A percentile compares a stretch with the other conserved stretches of the same genome.
Conservation (phyloP, 2,888 invertebrate species). For the Apodemia hepburni region DNA sequence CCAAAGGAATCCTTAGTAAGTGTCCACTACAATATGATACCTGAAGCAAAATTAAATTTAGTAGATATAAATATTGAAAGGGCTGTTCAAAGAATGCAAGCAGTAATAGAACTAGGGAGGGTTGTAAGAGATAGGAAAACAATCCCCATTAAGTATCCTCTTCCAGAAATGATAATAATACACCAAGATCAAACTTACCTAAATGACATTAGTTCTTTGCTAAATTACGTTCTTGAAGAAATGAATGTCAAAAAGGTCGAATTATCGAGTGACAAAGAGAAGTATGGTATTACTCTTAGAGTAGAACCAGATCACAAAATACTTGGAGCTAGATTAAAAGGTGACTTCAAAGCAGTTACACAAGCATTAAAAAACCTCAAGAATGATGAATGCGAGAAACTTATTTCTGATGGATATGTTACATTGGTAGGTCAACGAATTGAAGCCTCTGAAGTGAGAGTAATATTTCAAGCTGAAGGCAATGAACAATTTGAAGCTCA, state of each 20-base stretch:
- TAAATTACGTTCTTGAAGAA: conserved; percentile 94
- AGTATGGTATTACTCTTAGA: conserved; percentile 93
- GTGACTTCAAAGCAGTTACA: conserved; percentile 93
- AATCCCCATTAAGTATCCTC: conserved; percentile 96
- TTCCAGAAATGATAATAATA: conserved; percentile 97
- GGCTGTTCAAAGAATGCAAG: conserved; percentile 95
- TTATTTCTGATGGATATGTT: conserved; percentile 85
- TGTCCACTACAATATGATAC: conserved; percentile 96
- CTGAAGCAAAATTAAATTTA: conserved; percentile 84
- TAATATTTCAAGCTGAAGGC: conserved; percentile 88
- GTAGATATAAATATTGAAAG: conserved; percentile 93
- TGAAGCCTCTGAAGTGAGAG: conserved; percentile 87
- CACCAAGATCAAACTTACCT: conserved; percentile 91
- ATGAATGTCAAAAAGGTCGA: conserved; percentile 93
- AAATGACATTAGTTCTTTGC: conserved; percentile 87
- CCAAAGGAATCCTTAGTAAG: conserved; percentile 82
- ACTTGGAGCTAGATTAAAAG: conserved; percentile 93
- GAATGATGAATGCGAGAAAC: conserved; percentile 89
- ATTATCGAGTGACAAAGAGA: conserved; percentile 93
- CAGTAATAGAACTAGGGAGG: conserved; percentile 95
- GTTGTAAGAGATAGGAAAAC: conserved; percentile 96
- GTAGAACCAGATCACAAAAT: conserved; percentile 98
- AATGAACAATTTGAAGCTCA: conserved; percentile 92
- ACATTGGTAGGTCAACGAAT: conserved; percentile 88
- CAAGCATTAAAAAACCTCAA: conserved; percentile 88